A percentile compares a stretch with the other conserved stretches of the same genome.
These are phyloP conservation scores for Lacanobia wlatinum DNA, from an alignment of 2,888 invertebrate genomes.

Conservation along the genomic window DNA sequence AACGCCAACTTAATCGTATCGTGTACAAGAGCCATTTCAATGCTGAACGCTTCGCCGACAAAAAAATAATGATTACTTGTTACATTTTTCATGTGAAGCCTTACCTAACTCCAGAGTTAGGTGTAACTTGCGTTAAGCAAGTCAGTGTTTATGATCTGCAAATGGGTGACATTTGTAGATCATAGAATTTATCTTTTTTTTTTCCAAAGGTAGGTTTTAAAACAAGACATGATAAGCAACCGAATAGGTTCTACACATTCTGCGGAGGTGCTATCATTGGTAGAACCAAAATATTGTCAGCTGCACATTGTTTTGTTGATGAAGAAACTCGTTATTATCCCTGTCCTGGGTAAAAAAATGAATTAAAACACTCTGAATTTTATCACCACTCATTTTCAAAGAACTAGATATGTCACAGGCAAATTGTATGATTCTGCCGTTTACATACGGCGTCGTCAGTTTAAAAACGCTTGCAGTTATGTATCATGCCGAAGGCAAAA, in stretches of 20 bases:
- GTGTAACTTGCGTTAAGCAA: too few species aligned
- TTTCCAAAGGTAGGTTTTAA: slow-evolving; percentile 51
- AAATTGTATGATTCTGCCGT: too few species aligned
- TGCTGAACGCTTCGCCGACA: neutral
- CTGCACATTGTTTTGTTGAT: slow-evolving; percentile 50
- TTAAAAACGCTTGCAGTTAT: too few species aligned
- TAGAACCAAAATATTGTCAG: slow-evolving; percentile 39
- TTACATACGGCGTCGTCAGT: too few species aligned
- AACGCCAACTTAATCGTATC: too few species aligned
- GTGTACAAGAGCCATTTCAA: neutral
- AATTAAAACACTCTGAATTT: neutral
- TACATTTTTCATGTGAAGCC: too few species aligned
- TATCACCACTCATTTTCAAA: neutral
- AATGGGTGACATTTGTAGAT: neutral
- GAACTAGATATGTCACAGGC: too few species aligned
- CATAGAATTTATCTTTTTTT: neutral
- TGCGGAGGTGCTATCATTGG: slow-evolving; percentile 52
- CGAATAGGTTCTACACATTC: slow-evolving; percentile 30
- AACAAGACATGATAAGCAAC: neutral
- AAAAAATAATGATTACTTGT: too few species aligned
- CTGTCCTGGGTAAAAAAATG: slow-evolving; percentile 25
- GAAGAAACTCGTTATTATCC: neutral
- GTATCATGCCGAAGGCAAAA: too few species aligned
- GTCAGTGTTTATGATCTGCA: neutral
- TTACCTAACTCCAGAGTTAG: too few species aligned